Conservation (phyloP, 2,888 invertebrate genomes). For the Andrena hattorfiana region DNA sequence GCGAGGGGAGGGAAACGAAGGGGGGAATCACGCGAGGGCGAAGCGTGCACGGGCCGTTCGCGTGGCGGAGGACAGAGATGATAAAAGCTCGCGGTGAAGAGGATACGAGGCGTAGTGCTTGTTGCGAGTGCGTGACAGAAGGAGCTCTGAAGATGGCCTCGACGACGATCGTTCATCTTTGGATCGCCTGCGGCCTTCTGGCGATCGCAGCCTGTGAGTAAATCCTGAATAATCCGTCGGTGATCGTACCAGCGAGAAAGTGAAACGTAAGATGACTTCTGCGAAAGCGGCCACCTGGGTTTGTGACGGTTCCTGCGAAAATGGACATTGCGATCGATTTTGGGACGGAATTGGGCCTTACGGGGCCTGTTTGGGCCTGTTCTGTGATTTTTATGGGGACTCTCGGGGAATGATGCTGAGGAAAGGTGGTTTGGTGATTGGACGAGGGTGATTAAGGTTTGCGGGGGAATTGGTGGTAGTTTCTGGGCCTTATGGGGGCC, state of each 20-base stretch:
- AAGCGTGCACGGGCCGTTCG: too few species aligned
- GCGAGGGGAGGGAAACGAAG: too few species aligned
- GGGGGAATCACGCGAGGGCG: too few species aligned
- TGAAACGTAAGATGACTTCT: slow-evolving; percentile 17
- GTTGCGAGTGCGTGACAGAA: slow-evolving; percentile 69
- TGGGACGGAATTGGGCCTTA: neutral
- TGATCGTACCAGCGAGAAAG: slow-evolving; percentile 29
- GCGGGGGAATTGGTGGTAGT: too few species aligned
- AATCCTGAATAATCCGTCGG: slow-evolving; percentile 11
- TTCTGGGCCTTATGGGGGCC: too few species aligned
- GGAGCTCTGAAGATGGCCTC: slow-evolving; percentile 68
- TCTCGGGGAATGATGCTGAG: too few species aligned
- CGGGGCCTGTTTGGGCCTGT: neutral
- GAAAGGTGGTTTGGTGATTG: too few species aligned
- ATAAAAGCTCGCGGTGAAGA: slow-evolving; percentile 76
- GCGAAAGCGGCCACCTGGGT: neutral
- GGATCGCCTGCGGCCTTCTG: slow-evolving; percentile 69
- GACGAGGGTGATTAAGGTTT: too few species aligned
- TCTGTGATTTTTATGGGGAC: too few species aligned
- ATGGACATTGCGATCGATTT: neutral
- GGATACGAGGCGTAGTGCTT: slow-evolving; percentile 71
- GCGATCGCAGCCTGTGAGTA: slow-evolving; percentile 71
- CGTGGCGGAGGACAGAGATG: slow-evolving; percentile 64
- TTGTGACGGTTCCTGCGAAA: neutral
- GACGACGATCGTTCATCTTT: slow-evolving; percentile 59